A percentile compares a stretch with the other conserved stretches of the same genome.
phyloP scores from a whole-genome alignment of 2,888 invertebrate genomes.

The Phyllotreta cruciferae region DNA sequence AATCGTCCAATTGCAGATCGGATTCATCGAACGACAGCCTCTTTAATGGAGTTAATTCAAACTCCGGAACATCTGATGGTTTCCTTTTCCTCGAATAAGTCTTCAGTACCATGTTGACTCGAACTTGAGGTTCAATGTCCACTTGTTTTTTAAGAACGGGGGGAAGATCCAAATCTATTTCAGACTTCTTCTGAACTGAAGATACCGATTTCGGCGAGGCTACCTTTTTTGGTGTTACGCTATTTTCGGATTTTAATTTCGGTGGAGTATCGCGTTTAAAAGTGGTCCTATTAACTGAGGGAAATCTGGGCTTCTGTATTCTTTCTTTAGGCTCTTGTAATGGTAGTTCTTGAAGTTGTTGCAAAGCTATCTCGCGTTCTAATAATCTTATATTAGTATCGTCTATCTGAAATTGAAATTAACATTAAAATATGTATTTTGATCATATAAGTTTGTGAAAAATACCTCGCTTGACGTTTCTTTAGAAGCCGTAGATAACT shows the following conservation, averaged over 20 bases:
- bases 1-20: slow-evolving; percentile 12
- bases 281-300: background rate
- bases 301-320: slow-evolving; percentile 32
- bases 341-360: slow-evolving; percentile 65
- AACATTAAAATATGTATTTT: background rate
- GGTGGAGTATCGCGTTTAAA: background rate
- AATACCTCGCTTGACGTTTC: slow-evolving; percentile 15
- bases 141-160: slow-evolving; percentile 31
- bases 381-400: slow-evolving; percentile 51
- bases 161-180: slow-evolving; percentile 30
- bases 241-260: slow-evolving; percentile 9
- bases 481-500: slow-evolving; percentile 36
- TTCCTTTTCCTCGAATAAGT: slow-evolving; percentile 58
- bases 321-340: slow-evolving; percentile 41
- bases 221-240: background rate
- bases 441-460: background rate
- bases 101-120: slow-evolving; percentile 53
- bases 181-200: slow-evolving; percentile 26
- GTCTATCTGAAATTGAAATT: slow-evolving; percentile 28
- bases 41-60: slow-evolving; percentile 24
- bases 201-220: slow-evolving; percentile 23
- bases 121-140: slow-evolving; percentile 52
- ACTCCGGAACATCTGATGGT: slow-evolving; percentile 36
- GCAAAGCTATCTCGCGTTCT: slow-evolving; percentile 65
- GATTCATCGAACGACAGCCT: slow-evolving; percentile 21